A percentile compares a stretch with the other conserved stretches of the same genome.
Evolutionary conservation across 1,140 invertebrate genomes (phyloP).

Genomic region (Episyrphus balteatus): DNA sequence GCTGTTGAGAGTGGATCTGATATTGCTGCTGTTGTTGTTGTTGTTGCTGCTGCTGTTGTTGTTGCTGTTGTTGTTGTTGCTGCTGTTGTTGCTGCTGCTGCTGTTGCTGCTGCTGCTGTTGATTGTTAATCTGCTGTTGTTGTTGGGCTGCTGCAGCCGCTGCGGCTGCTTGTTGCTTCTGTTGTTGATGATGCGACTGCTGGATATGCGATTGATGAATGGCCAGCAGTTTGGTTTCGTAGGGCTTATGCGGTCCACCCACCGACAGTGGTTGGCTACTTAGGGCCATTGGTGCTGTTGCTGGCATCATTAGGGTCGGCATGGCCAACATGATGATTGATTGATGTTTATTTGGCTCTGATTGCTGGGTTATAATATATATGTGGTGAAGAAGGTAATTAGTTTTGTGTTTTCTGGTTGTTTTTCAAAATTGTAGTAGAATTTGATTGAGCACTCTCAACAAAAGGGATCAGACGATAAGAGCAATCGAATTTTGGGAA

Average conservation of each 20-base stretch:
- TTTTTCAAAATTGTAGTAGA: too few relatives aligned
- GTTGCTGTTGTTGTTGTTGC: conserved; percentile 27
- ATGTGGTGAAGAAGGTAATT: not conserved
- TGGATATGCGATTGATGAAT: conserved; percentile 34
- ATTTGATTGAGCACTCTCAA: too few relatives aligned
- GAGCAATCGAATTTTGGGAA: too few relatives aligned
- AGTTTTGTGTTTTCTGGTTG: too few relatives aligned
- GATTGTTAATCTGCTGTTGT: conserved; percentile 22
- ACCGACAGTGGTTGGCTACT: conserved; percentile 31
- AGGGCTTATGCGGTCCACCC: conserved; percentile 28
- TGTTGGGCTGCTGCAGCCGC: conserved; percentile 5
- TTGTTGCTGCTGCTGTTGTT: conserved; percentile 23
- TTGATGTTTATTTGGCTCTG: too few relatives aligned
- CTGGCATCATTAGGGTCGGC: conserved; percentile 36
- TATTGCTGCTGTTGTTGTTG: conserved; percentile 22
- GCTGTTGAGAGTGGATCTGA: conserved; percentile 34
- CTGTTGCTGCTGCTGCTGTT: conserved; percentile 23
- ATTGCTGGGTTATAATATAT: not conserved
- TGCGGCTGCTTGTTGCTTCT: conserved; percentile 13
- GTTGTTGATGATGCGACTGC: conserved; percentile 24
- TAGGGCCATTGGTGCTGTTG: conserved; percentile 35
- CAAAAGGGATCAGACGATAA: too few relatives aligned
- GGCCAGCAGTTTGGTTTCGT: conserved; percentile 33
- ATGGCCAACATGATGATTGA: conserved; percentile 33
- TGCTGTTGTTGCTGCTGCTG: conserved; percentile 31